Evolutionary conservation across 2,888 invertebrate genomes (phyloP), one percentile per base, ranked within the genome.

Genomic region (Julus scandinavius): DNA sequence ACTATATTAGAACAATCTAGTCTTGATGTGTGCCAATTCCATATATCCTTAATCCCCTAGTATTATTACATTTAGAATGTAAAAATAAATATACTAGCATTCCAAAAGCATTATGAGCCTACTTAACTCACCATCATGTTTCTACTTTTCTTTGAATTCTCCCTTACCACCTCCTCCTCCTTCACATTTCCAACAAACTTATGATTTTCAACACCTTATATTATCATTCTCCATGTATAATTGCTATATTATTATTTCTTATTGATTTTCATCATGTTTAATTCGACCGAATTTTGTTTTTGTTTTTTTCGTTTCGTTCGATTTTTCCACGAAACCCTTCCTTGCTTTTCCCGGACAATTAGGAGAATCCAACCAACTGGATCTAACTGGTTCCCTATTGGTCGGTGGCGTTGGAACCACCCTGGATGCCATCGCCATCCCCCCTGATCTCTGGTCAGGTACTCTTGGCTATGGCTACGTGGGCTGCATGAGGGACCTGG

Each of bases 401-500:
- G 95, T 99, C 49, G 98, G 98, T 0, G 88, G 88, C n/a, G 94
- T 97, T 17, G 97, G 97, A 0, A 95, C 96, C 0, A 95, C 96
- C 50, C 90, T 90, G 40, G 96, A 96, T 91, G 95, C 95, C 1
- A 95, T 95, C 9, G 94, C 95, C 84, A 95, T 97, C 87, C 97
- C 98, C 0, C 94, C 96, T 1, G 96, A 96, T 29, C 93, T 99
- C 89, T 98, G 98, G 98, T 96, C 97, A 0, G 97, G 96, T 0
- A 96, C 96, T 9, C 93, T 98, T 88, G 94, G 96, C 89, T 96
- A 96, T 91, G 98, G 98, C 40, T 99, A 96, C 92, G 98, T 98
- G 9, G 99, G 98, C 2, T 99, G 98, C 92, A 94, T 99, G 91
- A 94, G 97, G 90, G 98, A 98, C 92, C 94, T 99, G 91, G 95